A percentile compares a stretch with the other conserved stretches of the same genome.
Evolutionary conservation across 2,888 invertebrate genomes (phyloP).

Genomic region (Netelia fuscicornis): DNA sequence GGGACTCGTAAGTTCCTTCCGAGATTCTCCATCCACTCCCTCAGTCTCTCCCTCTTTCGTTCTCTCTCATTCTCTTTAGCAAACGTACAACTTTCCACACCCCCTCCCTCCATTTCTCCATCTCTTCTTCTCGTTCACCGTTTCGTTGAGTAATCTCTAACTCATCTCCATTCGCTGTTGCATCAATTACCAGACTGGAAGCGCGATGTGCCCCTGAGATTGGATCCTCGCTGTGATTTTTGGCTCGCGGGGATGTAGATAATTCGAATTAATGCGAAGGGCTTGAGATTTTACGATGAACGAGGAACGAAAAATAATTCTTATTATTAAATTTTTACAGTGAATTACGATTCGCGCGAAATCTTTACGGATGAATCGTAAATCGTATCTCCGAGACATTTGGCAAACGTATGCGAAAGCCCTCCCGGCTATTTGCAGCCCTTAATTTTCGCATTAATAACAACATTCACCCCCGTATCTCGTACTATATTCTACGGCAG

Average conservation of each 20-base stretch:
- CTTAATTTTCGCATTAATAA: too few species aligned
- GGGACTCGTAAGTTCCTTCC: constrained; percentile 56
- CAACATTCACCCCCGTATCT: neutral
- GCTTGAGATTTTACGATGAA: too few species aligned
- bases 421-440: too few species aligned
- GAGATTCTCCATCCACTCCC: constrained; percentile 30
- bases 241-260: too few species aligned
- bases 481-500: neutral
- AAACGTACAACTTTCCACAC: constrained; percentile 44
- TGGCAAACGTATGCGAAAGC: too few species aligned
- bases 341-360: too few species aligned
- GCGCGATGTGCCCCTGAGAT: neutral
- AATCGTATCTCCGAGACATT: too few species aligned
- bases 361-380: too few species aligned
- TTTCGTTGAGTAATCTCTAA: constrained; percentile 3
- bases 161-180: neutral
- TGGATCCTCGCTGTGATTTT: too few species aligned
- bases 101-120: constrained; percentile 1
- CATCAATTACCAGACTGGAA: constrained; percentile 28
- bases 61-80: constrained; percentile 24
- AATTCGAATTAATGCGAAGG: too few species aligned
- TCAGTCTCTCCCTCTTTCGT: constrained; percentile 3
- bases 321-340: too few species aligned
- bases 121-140: constrained; percentile 15
- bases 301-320: too few species aligned